phyloP scores from a whole-genome alignment of 2,888 invertebrate genomes.

The Caenorhabditis angaria region DNA sequence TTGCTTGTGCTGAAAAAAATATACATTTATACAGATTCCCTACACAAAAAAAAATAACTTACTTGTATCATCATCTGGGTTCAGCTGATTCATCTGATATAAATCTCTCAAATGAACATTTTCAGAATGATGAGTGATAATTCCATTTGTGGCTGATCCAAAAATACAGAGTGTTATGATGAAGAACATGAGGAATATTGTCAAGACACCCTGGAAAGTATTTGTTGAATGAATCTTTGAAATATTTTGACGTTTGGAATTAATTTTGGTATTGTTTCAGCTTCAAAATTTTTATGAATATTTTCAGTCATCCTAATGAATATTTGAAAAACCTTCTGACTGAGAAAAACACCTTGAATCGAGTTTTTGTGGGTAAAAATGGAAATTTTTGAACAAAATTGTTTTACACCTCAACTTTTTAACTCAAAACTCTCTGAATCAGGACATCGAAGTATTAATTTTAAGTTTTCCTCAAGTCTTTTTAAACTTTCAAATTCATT shows the following conservation, averaged over 20 bases:
- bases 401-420: no score
- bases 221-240: background rate
- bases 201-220: constrained; percentile 25
- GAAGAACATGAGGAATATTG: constrained; percentile 20
- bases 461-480: background rate
- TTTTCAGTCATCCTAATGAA: no score
- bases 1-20: constrained; percentile 33
- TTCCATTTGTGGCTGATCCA: constrained; percentile 35
- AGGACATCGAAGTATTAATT: background rate
- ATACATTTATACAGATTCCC: background rate
- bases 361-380: no score
- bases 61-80: constrained; percentile 48
- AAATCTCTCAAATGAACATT: constrained; percentile 27
- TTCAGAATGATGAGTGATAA: constrained; percentile 29
- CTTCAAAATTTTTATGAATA: no score
- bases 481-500: background rate
- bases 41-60: background rate
- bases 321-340: no score
- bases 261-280: no score
- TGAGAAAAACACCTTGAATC: no score
- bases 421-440: no score
- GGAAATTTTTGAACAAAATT: no score
- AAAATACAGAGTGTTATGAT: constrained; percentile 20
- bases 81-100: constrained; percentile 34
- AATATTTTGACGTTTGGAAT: background rate